Base-by-base conservation (phyloP, 2,113 vertebrate species). In the Hyaena hyaena region DNA sequence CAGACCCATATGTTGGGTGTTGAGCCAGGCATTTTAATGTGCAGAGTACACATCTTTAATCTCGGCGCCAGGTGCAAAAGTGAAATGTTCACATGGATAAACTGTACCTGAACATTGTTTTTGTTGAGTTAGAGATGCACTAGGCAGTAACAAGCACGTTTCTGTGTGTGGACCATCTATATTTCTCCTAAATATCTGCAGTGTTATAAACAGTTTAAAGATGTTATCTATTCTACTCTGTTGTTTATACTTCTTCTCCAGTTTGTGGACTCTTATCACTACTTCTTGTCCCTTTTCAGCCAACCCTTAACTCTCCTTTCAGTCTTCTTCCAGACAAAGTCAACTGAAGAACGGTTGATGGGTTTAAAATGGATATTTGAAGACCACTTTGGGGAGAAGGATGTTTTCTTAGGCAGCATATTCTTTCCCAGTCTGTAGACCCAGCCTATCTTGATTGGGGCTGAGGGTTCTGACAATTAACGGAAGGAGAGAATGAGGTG, bases 61-160 rank as follows among this genome's bases (percentile, higher is more conserved):
- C 92, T 96, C 96, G 94, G 88, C 73, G 83, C 35, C 19, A 33
- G 95, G 90, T 93, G 39, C 14, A 26, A 21, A 53, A 95, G 33
- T 98, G 97, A 12, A 88, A 39, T 92, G 2, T 95, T 95, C 21
- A 0, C 74, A 19, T 68, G 48, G 84, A 82, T 90, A 71, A 96
- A 61, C 91, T 95, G 58, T 81, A 92, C 28, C n/a, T 14, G 6
- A 81, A 33, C 7, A 3, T 31, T 9, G 79, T 23, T 87, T 26
- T 85, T 84, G 28, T 33, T 87, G 55, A 69, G 16, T 92, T n/a
- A 80, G 39, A 74, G 21, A 45, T 28, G 50, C 19, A 63, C 43
- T 90, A 81, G 35, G 50, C 90, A 53, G 77, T 5, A 53, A 63
- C 73, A 45, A 10, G 0, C 65, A 8, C 79, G 83, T 6, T 58